Evolutionary conservation across 2,797 vertebrate genomes (phyloP), one percentile per base, ranked within the genome.

Genomic region (Cirrhinus mrigala): DNA sequence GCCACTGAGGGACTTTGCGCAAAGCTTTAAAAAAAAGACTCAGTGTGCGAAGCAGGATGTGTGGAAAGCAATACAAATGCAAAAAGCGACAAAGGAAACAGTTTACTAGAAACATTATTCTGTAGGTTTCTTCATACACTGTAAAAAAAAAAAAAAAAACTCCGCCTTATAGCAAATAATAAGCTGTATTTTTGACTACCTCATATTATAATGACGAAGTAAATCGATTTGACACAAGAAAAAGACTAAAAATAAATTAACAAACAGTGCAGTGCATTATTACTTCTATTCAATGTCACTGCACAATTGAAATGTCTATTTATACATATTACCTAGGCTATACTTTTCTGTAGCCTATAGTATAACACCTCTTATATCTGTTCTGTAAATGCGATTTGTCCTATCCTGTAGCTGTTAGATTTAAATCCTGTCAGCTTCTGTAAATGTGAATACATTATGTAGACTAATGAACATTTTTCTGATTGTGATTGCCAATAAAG

Each of bases 21-120:
- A 71, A 66, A n/a, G 60, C 62, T 68, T 33, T 66, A 66, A 33
- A 66, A 29, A 58, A 56, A 74, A 44, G 16, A 22, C 24, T 44
- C 15, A 10, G n/a, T n/a, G 18, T 60, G 9, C 20, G 46, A 33
- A 29, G 46, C 75, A 68, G 73, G 16, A 77, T 56, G 58, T 7
- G 29, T 20, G 56, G 16, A 62, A 54, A 14, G 50, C 48, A 56
- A 44, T 54, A 54, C 1, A 68, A 54, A 29, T 33, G 33, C 18
- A 7, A 56, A 84, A 77, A 56, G 29, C 9, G 22, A 71, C 66
- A 44, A 58, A 24, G 33, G n/a, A 70, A 44, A 40, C 29, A 0
- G 50, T 37, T 81, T 71, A 33, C 24, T 70, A 27, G 11, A 70
- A 69, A 46, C n/a, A 78, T 52, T 44, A 37, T 76, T 81, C 14